These are phyloP conservation scores for Agapostemon virescens DNA, from an alignment of 2,888 invertebrate genomes.

Conservation along the genomic window DNA sequence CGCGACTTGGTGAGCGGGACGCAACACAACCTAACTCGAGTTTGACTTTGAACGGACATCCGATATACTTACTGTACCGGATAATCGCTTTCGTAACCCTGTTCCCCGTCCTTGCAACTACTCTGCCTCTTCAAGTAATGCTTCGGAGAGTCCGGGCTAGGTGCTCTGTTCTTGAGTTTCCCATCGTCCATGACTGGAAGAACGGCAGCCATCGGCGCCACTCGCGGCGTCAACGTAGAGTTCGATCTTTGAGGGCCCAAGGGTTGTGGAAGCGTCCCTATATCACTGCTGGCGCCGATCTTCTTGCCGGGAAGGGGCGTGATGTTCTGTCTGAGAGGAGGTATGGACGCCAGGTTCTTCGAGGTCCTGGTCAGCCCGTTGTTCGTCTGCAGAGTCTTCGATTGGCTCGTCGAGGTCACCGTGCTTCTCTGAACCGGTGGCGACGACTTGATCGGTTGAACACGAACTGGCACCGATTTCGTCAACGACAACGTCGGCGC, in stretches of 20 bases:
- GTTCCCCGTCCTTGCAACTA: constrained; percentile 76
- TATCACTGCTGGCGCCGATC: constrained; percentile 56
- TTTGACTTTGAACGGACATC: too few species aligned
- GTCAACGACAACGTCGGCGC: constrained; percentile 70
- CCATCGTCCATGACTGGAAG: constrained; percentile 78
- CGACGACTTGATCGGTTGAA: constrained; percentile 77
- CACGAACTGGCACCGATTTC: constrained; percentile 77
- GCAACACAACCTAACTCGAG: background rate
- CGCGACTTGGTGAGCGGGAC: background rate
- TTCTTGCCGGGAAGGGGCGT: constrained; percentile 76
- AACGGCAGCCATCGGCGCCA: constrained; percentile 79
- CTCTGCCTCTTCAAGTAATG: constrained; percentile 76
- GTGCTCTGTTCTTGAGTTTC: constrained; percentile 75
- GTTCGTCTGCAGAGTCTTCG: constrained; percentile 75
- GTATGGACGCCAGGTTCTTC: constrained; percentile 77
- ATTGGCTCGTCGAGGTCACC: constrained; percentile 77
- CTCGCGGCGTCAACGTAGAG: constrained; percentile 77
- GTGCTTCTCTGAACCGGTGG: constrained; percentile 76
- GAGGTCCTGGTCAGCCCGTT: constrained; percentile 70
- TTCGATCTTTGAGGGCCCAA: constrained; percentile 79
- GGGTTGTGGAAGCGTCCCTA: constrained; percentile 67
- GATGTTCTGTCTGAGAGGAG: constrained; percentile 77
- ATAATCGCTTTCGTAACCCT: constrained; percentile 77
- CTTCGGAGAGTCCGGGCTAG: constrained; percentile 78
- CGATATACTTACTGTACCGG: constrained; percentile 76